Base-by-base conservation (phyloP, 2,888 invertebrate genomes). In the Agrilus cyanescens region DNA sequence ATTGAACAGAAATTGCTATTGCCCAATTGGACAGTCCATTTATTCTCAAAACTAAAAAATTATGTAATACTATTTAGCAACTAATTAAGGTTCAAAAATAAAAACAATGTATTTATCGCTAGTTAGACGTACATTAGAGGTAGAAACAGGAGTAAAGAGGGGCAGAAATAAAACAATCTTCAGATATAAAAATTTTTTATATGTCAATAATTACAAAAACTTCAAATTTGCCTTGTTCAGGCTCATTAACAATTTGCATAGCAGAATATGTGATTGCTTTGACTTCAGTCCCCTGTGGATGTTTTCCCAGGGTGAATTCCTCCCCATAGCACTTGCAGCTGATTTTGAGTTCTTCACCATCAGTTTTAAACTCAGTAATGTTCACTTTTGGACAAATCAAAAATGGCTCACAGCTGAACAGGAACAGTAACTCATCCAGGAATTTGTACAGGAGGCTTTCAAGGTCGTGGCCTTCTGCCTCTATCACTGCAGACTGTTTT, bases 191-290 rank as follows among this genome's bases (percentile, higher is more conserved):
- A 52, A 50, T 62, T 37, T 42, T 47, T 71, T 69, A 96, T 68
- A 98, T 96, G 72, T 98, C 97, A 65, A 97, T 86, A 65, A 98
- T 97, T 56, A 97, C 96, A 80, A 88, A 98, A 36, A 96, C 73
- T 74, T 97, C 91, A 68, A 77, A 80, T 57, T 77, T 74, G 50
- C 77, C 77, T 55, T 78, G 75, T 53, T 82, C 74, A 34, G 79
- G 75, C 53, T 77, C 73, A 57, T 83, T 79, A 52, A 91, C 70
- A 50, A 88, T 78, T 71, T 98, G 96, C 97, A 98, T 97, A 42
- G 95, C 93, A 6, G 97, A 96, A 68, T 98, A 99, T 4, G 98
- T 98, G 51, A 99, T 98, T 29, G 98, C 98, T 67, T 98, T 98
- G 3, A 98, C 93, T 71, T 99, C 98, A 2, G 91, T 85, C 12